Conservation (phyloP, 2,113 vertebrate species). For the Proterorhinus semilunaris region DNA sequence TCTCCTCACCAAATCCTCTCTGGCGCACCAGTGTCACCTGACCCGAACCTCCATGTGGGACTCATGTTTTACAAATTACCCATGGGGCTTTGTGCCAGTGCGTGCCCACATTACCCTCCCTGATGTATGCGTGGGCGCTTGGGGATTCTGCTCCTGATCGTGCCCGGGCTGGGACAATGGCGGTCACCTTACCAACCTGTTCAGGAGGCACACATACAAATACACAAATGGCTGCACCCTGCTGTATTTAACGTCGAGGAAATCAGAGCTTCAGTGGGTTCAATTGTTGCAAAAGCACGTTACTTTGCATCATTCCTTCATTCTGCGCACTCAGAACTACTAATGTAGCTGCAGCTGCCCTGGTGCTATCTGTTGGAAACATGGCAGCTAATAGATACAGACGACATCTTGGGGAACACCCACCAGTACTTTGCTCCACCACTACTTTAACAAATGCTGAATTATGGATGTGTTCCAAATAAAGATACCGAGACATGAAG, state of each 20-base stretch:
- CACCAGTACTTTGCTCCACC: conserved; percentile 1
- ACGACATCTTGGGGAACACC: too few relatives aligned
- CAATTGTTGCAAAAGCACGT: too few relatives aligned
- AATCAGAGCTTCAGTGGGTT: too few relatives aligned
- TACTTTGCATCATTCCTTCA: too few relatives aligned
- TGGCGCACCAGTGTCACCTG: conserved; percentile 81
- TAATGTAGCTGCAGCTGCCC: too few relatives aligned
- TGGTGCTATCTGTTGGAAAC: too few relatives aligned
- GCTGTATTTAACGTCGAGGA: conserved; percentile 17
- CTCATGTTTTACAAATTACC: conserved; percentile 80
- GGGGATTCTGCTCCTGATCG: conserved; percentile 62
- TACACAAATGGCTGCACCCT: conserved; percentile 35
- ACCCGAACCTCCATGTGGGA: conserved; percentile 73
- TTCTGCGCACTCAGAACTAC: too few relatives aligned
- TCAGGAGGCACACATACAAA: conserved; percentile 53
- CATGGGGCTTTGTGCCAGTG: conserved; percentile 73
- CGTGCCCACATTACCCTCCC: conserved; percentile 71
- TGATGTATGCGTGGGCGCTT: conserved; percentile 76
- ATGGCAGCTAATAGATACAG: conserved; percentile 4
- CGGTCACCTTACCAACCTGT: conserved; percentile 53
- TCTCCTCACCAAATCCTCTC: conserved; percentile 68
- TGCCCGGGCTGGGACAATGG: conserved; percentile 46
- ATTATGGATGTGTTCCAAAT: too few relatives aligned
- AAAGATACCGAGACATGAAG: too few relatives aligned
- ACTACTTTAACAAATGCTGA: background rate